phyloP scores from a whole-genome alignment of 2,113 vertebrate species.

The Cyprinodon tularosa region DNA sequence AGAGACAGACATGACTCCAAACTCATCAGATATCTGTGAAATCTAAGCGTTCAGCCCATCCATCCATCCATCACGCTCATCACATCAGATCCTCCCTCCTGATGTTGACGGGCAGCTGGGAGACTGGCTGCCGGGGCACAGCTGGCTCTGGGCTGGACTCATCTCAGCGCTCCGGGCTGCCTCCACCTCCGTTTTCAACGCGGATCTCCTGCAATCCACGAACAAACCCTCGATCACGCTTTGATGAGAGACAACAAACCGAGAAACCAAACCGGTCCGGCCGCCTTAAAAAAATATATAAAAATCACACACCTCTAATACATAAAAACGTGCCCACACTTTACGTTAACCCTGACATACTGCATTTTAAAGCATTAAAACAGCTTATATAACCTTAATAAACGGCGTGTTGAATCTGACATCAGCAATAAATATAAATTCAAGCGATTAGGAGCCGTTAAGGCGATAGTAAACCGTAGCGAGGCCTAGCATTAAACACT shows the following conservation, averaged over 20 bases:
- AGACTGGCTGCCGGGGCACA: slow-evolving; percentile 41
- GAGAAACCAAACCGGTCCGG: not conserved
- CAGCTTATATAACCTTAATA: not conserved
- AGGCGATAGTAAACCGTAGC: not conserved
- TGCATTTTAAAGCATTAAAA: not conserved
- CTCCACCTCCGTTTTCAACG: slow-evolving; percentile 22
- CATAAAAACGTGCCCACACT: slow-evolving; percentile 12
- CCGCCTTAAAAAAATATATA: not conserved
- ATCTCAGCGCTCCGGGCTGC: slow-evolving; percentile 38
- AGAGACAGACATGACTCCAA: slow-evolving; percentile 77
- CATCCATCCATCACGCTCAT: slow-evolving; percentile 54
- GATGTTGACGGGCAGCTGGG: slow-evolving; percentile 4
- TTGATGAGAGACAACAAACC: not conserved
- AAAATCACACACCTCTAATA: not conserved
- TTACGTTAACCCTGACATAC: slow-evolving; percentile 19
- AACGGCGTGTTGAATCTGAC: too few relatives aligned
- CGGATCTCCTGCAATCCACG: slow-evolving; percentile 23
- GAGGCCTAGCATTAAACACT: slow-evolving; percentile 34
- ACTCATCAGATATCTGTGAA: slow-evolving; percentile 11
- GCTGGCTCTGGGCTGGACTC: slow-evolving; percentile 52
- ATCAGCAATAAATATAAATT: fast-evolving
- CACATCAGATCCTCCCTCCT: not conserved
- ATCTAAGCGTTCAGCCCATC: slow-evolving; percentile 10
- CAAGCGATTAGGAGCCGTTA: not conserved
- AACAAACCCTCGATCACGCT: not conserved